Evolutionary conservation across 2,113 vertebrate species (phyloP).

Genomic region (Heterochromis multidens): DNA sequence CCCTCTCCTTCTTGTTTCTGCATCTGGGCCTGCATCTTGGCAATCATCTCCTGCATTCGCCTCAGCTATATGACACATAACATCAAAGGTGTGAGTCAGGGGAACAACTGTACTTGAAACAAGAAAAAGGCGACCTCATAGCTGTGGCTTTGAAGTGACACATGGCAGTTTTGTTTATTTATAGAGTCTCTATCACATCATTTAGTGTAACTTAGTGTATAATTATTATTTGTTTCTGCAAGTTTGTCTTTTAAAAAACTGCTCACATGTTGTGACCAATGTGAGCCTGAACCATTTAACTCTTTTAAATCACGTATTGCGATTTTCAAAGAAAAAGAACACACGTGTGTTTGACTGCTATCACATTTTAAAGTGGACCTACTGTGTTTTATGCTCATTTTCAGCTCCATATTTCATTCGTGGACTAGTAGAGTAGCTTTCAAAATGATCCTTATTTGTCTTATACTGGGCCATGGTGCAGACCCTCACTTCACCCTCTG

Average conservation of each 20-base stretch:
- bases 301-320: no score
- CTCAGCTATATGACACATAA: constrained; percentile 78
- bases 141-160: background rate
- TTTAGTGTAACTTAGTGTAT: no score
- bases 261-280: no score
- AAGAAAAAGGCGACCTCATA: background rate
- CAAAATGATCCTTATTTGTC: background rate
- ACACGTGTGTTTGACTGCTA: no score
- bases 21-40: constrained; percentile 97
- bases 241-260: background rate
- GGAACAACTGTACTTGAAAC: no score
- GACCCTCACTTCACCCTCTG: background rate
- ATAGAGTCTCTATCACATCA: background rate
- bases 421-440: no score
- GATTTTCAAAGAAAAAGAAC: no score
- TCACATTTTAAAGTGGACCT: no score
- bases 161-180: fast-evolving
- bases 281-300: no score
- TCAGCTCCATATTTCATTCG: no score
- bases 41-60: constrained; percentile 98
- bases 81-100: background rate
- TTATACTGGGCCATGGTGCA: background rate
- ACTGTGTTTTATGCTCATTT: no score
- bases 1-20: constrained; percentile 85
- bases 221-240: background rate